Conservation (phyloP, 2,797 vertebrate species). For the Microctenopoma lineatum region DNA sequence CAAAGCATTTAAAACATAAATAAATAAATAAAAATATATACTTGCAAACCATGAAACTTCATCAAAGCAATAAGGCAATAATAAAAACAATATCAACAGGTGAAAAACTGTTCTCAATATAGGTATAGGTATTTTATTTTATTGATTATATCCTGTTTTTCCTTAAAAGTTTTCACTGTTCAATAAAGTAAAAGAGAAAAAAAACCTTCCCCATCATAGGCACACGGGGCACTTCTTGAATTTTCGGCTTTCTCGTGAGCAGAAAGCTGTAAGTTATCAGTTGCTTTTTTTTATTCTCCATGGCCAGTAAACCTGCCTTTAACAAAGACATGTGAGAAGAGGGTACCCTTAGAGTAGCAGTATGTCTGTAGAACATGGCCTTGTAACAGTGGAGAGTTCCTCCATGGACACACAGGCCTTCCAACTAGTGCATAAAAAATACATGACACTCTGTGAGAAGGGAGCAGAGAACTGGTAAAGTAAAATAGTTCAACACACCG, state of each 20-base stretch:
- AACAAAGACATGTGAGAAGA: not conserved
- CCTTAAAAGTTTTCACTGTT: too few species aligned
- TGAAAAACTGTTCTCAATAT: too few species aligned
- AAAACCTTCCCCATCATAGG: not conserved
- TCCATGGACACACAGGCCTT: constrained; percentile 24
- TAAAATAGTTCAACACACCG: constrained; percentile 31
- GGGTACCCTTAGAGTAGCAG: not conserved
- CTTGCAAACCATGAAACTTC: too few species aligned
- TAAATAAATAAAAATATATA: too few species aligned
- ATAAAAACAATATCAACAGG: too few species aligned
- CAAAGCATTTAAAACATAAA: too few species aligned
- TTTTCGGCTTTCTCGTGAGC: not conserved
- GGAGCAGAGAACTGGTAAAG: constrained; percentile 38
- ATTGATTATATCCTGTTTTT: too few species aligned
- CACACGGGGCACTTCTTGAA: not conserved
- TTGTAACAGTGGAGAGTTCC: constrained; percentile 35
- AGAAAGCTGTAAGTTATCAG: too few species aligned
- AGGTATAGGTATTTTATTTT: too few species aligned
- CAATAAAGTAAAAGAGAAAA: too few species aligned
- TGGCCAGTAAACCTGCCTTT: not conserved
- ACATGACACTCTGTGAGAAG: constrained; percentile 44
- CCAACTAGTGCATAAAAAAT: constrained; percentile 68
- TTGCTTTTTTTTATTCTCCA: not conserved
- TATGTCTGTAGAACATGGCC: constrained; percentile 43
- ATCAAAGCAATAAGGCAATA: too few species aligned